Evolutionary conservation across 2,888 invertebrate genomes (phyloP).

Genomic region (Ormyrus labotus): DNA sequence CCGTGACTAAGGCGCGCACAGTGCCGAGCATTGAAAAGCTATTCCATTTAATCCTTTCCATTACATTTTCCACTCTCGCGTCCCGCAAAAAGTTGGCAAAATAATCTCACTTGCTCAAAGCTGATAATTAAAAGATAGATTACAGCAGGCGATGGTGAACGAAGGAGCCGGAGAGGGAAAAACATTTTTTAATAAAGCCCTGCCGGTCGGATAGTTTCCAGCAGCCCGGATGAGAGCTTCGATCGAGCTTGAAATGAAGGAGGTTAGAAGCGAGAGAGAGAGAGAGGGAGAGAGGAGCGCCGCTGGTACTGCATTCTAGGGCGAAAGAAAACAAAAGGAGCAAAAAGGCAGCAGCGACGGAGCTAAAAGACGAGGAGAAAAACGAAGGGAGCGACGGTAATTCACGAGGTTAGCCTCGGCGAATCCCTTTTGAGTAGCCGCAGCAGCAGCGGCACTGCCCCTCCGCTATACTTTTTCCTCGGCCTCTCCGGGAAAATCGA

Average conservation of each 20-base stretch:
- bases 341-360: neutral
- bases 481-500: conserved; percentile 39
- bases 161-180: neutral
- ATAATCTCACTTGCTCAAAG: conserved; percentile 1
- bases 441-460: neutral
- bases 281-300: too few species aligned
- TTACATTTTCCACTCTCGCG: neutral
- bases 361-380: neutral
- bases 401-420: conserved; percentile 42
- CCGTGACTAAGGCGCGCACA: neutral
- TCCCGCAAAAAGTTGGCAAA: neutral
- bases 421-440: conserved; percentile 46
- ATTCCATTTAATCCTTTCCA: conserved; percentile 2
- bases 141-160: conserved; percentile 6
- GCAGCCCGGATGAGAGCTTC: neutral
- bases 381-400: conserved; percentile 38
- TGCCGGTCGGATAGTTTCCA: conserved; percentile 11
- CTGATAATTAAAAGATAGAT: conserved; percentile 38
- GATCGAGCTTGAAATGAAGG: conserved; percentile 31
- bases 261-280: neutral
- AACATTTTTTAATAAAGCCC: conserved; percentile 39
- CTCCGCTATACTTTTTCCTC: neutral
- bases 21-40: neutral
- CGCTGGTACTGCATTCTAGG: neutral
- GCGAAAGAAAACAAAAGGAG: conserved; percentile 8